Evolutionary conservation across 2,797 vertebrate species (phyloP).

Genomic region (Gymnodraco acuticeps): DNA sequence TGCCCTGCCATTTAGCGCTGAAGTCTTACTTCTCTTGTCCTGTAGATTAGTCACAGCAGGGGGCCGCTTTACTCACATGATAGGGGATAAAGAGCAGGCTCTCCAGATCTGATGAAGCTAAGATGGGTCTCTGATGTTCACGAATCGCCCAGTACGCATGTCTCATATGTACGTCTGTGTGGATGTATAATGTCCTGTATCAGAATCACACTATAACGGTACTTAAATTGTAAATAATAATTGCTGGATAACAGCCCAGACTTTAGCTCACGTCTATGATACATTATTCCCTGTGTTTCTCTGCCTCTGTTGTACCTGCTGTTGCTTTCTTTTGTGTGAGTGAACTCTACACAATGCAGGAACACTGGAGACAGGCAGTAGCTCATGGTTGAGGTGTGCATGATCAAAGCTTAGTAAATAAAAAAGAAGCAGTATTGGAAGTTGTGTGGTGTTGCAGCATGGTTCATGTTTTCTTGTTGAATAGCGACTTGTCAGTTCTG

Average conservation of each 20-base stretch:
- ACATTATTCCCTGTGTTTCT: conserved; percentile 20
- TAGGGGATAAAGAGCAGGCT: conserved; percentile 39
- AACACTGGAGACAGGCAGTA: conserved; percentile 1
- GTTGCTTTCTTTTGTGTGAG: conserved; percentile 14
- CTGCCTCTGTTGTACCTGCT: conserved; percentile 4
- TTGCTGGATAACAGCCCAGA: too few species aligned
- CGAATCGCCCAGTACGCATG: conserved; percentile 6
- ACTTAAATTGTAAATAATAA: too few species aligned
- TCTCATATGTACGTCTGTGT: neutral
- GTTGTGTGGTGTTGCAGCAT: neutral
- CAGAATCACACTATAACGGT: too few species aligned
- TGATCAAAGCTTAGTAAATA: conserved; percentile 20
- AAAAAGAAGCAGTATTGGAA: neutral
- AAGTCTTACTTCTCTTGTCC: conserved; percentile 38
- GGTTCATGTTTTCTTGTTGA: neutral
- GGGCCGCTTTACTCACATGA: conserved; percentile 35
- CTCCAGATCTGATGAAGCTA: conserved; percentile 57
- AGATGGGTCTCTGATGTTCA: conserved; percentile 48
- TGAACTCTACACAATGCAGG: conserved; percentile 2
- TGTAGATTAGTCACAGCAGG: conserved; percentile 65
- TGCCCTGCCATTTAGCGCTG: conserved; percentile 9
- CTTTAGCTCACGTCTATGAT: conserved; percentile 3
- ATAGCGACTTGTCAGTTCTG: conserved; percentile 12
- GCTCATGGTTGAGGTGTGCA: neutral
- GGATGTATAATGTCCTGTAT: conserved; percentile 6